Evolutionary conservation across 2,113 vertebrate genomes (phyloP).

Genomic region (Odocoileus virginianus): DNA sequence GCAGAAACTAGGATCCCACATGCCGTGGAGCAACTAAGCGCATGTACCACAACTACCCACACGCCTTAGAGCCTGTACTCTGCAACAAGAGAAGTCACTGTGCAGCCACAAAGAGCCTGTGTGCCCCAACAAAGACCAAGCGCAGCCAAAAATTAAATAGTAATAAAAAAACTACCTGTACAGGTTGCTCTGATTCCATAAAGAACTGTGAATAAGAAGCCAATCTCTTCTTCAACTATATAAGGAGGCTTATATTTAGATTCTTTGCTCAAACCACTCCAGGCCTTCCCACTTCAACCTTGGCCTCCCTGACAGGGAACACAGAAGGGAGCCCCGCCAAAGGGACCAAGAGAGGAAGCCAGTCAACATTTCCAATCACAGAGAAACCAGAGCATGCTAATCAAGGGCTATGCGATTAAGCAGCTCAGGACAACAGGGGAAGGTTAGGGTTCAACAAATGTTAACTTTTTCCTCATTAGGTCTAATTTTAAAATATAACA

Average conservation of each 20-base stretch:
- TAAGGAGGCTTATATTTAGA: not conserved
- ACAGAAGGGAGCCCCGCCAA: not conserved
- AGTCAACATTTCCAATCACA: no score
- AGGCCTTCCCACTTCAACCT: not conserved
- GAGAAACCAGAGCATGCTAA: not conserved
- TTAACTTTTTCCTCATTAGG: not conserved
- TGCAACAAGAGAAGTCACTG: not conserved
- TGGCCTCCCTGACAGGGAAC: not conserved
- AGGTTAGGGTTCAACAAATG: not conserved
- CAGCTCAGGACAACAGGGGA: not conserved
- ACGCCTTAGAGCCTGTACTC: not conserved
- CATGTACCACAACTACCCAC: not conserved
- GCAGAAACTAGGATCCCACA: not conserved
- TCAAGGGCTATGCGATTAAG: no score
- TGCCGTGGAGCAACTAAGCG: not conserved
- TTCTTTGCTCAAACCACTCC: not conserved
- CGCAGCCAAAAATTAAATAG: not conserved
- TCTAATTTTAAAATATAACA: not conserved
- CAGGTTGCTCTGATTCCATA: not conserved
- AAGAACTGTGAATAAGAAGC: not conserved
- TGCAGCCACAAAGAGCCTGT: not conserved
- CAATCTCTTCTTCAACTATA: not conserved
- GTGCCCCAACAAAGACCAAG: not conserved
- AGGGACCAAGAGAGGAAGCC: no score
- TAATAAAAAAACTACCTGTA: not conserved